These are phyloP conservation scores for Drosophila quadrilineata DNA, from an alignment of 1,140 invertebrate genomes.

Conservation along the genomic window DNA sequence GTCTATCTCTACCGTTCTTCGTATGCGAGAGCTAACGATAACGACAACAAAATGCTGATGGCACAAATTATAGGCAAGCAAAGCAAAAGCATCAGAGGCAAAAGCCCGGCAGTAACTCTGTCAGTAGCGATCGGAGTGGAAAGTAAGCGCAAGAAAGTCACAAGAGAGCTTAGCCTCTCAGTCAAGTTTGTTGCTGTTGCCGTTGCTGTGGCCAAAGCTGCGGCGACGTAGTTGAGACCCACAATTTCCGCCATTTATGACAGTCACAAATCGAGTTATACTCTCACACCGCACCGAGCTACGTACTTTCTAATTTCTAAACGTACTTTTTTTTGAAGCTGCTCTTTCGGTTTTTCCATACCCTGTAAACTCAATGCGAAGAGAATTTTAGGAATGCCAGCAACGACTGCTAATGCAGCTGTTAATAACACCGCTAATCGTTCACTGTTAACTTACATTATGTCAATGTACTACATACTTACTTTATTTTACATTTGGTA, in stretches of 20 bases:
- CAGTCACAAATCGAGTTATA: constrained; percentile 80
- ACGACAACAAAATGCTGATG: constrained; percentile 74
- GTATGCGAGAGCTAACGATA: too few relatives aligned
- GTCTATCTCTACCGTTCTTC: constrained; percentile 15
- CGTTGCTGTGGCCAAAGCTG: too few relatives aligned
- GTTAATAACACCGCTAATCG: background rate
- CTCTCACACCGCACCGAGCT: constrained; percentile 55
- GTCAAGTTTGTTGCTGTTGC: constrained; percentile 26
- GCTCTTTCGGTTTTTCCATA: constrained; percentile 39
- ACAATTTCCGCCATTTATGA: constrained; percentile 80
- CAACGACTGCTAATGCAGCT: background rate
- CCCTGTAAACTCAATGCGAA: background rate
- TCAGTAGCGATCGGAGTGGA: constrained; percentile 44
- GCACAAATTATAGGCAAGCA: constrained; percentile 73
- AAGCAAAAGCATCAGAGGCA: constrained; percentile 38
- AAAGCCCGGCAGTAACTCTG: constrained; percentile 55
- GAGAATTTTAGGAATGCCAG: background rate
- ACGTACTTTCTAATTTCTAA: constrained; percentile 79
- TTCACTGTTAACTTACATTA: too few relatives aligned
- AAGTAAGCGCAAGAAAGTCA: constrained; percentile 64
- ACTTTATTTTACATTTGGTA: too few relatives aligned
- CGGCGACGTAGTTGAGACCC: constrained; percentile 44
- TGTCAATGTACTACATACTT: too few relatives aligned
- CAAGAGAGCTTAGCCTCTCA: too few relatives aligned
- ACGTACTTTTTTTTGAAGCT: constrained; percentile 54